phyloP scores from a whole-genome alignment of 37 sponge, comb jelly and placozoan genomes.

The Mnemiopsis leidyi region DNA sequence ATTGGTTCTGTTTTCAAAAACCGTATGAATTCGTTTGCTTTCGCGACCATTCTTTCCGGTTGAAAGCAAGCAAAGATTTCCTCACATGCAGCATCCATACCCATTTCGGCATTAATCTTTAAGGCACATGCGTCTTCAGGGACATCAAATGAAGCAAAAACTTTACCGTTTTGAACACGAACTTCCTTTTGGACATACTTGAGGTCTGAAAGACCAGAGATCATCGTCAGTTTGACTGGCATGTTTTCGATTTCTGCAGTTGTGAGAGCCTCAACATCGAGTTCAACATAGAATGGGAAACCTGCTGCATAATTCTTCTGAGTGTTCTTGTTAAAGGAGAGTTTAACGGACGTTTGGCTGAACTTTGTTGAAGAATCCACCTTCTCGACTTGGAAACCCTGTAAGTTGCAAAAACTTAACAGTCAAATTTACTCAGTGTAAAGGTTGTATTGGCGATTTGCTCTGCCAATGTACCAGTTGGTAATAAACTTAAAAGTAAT shows the following conservation, averaged over 20 bases:
- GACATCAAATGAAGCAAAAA: constrained; percentile 24
- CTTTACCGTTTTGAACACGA: constrained; percentile 9
- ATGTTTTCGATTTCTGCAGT: background rate
- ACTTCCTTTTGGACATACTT: constrained; percentile 29
- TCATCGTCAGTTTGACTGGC: constrained; percentile 19
- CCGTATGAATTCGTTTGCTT: background rate
- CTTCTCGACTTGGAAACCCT: constrained; percentile 17
- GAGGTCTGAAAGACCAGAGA: background rate
- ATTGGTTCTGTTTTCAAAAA: constrained; percentile 11
- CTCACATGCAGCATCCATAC: constrained; percentile 3
- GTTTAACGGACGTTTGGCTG: background rate
- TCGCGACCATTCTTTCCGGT: constrained; percentile 49
- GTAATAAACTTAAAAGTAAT: too few species aligned
- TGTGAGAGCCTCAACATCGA: constrained; percentile 32
- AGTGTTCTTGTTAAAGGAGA: constrained; percentile 22
- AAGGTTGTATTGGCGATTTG: too few species aligned
- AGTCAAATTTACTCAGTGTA: too few species aligned
- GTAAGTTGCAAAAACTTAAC: too few species aligned
- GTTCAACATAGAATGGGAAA: constrained; percentile 58
- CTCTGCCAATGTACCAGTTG: too few species aligned
- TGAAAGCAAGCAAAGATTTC: constrained; percentile 31
- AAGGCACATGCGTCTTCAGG: constrained; percentile 57
- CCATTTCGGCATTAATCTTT: constrained; percentile 56
- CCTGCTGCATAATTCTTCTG: constrained; percentile 15
- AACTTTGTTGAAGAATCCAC: constrained; percentile 29